Evolutionary conservation across 2,797 vertebrate species (phyloP).

Genomic region (Heterohyrax brucei): DNA sequence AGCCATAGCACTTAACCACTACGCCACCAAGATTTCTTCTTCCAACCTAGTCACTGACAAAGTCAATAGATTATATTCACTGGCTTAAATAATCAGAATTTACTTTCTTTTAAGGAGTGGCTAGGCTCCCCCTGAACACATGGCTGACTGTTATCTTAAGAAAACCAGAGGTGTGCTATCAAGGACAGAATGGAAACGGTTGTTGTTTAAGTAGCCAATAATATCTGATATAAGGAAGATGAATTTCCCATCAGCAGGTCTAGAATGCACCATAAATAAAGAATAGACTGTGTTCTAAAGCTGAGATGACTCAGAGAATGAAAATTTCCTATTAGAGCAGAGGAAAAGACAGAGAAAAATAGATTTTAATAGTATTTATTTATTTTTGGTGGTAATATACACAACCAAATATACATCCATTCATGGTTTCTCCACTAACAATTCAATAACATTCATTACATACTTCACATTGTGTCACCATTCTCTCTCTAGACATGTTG

Average conservation of each 20-base stretch:
- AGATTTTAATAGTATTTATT: too few species aligned
- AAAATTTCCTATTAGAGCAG: neutral
- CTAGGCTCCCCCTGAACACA: neutral
- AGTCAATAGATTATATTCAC: neutral
- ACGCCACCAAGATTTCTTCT: neutral
- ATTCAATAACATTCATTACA: too few species aligned
- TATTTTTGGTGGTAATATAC: too few species aligned
- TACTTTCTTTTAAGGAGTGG: neutral
- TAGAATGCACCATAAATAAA: neutral
- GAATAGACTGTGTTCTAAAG: neutral
- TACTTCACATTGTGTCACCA: too few species aligned
- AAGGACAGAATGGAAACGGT: neutral
- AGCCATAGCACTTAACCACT: too few species aligned
- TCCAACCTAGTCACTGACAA: neutral
- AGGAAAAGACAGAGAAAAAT: neutral
- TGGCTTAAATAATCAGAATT: neutral
- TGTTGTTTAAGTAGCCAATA: neutral
- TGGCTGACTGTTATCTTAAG: neutral
- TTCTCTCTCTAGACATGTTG: too few species aligned
- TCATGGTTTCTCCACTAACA: too few species aligned
- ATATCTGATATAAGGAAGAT: neutral
- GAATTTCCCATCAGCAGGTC: neutral
- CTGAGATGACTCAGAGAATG: neutral
- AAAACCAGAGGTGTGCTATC: neutral
- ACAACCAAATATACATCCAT: too few species aligned